Evolutionary conservation across 92 coral and sea anemone species (phyloP), one percentile per base, ranked within the genome.

Genomic region (Paragorgia papillata): DNA sequence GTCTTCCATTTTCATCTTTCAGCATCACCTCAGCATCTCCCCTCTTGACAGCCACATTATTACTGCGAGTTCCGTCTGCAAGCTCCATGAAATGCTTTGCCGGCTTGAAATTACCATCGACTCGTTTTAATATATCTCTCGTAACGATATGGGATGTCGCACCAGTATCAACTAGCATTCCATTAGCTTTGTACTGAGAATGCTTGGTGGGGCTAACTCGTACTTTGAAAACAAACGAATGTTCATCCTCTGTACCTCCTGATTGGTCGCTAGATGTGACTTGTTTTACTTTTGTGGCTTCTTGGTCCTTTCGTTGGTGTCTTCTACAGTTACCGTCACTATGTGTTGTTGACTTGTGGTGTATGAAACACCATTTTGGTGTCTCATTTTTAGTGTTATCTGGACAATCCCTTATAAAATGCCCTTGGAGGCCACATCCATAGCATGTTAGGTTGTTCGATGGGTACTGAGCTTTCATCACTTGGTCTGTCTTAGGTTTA

Each of bases 131-230:
- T n/a, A n/a, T n/a, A n/a, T n/a, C n/a, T n/a, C n/a, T n/a, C n/a
- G n/a, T n/a, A n/a, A n/a, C n/a, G n/a, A n/a, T n/a, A n/a, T n/a
- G n/a, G n/a, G n/a, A n/a, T n/a, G n/a, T n/a, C n/a, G n/a, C n/a
- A n/a, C n/a, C n/a, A n/a, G n/a, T n/a, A n/a, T 51, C 58, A 40
- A 71, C 69, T n/a, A 81, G 79, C 63, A 82, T 34, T 24, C 35
- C 41, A 32, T 59, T 59, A 9, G 37, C 28, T 44, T 40, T 73
- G 28, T 34, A 13, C 0, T 40, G 20, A 9, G 32, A n/a, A 7
- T 19, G 12, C 22, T 29, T 53, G n/a, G n/a, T n/a, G 13, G 37
- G 34, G 7, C 59, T 43, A 12, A 31, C 73, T 20, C 73, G 75
- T 7, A 60, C 19, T 10, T 41, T 15, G 61, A 82, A 82, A 32